phyloP scores from a whole-genome alignment of 2,797 vertebrate species.

The Ibycter americanus region DNA sequence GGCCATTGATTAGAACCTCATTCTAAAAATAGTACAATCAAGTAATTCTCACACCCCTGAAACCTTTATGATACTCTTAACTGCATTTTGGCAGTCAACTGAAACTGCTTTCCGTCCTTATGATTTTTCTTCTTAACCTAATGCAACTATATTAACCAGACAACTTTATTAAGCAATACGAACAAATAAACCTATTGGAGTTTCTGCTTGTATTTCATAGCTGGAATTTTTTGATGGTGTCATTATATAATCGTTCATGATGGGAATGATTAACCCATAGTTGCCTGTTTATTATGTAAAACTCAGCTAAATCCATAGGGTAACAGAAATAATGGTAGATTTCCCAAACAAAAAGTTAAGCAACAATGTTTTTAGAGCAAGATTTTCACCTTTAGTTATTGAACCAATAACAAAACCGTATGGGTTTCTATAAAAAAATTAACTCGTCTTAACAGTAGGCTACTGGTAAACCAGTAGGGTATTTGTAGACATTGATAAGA shows the following conservation, averaged over 20 bases:
- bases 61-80: background rate
- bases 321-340: background rate
- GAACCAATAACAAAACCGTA: background rate
- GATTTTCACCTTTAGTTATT: background rate
- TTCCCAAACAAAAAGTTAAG: background rate
- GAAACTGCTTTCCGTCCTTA: background rate
- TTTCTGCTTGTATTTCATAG: background rate
- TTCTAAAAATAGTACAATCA: background rate
- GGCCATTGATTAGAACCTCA: background rate
- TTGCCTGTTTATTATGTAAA: background rate
- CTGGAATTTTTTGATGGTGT: background rate
- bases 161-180: background rate
- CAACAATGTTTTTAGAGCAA: background rate
- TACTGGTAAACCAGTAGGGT: background rate
- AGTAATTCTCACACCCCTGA: background rate
- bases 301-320: background rate
- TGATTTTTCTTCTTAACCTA: background rate
- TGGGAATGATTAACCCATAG: background rate
- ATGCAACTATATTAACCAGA: background rate
- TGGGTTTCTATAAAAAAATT: background rate
- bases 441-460: background rate
- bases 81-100: background rate
- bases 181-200: background rate
- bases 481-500: too few species aligned
- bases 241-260: background rate